Base-by-base conservation (phyloP, 2,888 invertebrate species). In the Caenorhabditis uteleia region DNA sequence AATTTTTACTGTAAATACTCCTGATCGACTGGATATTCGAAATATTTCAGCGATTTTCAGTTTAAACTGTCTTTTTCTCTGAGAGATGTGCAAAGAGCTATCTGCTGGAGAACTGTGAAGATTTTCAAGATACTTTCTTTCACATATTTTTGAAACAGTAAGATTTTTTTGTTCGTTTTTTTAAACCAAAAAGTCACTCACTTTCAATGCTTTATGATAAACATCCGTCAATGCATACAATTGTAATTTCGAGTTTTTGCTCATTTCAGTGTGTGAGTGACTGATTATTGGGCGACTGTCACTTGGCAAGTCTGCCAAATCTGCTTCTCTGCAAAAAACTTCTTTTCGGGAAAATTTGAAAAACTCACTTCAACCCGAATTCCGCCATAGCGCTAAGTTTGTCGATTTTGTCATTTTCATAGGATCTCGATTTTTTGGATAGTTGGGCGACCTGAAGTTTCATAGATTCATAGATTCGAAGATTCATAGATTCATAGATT, bases 341-440 rank as follows among this genome's bases (percentile, higher is more conserved):
- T 36, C 38, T 27, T 21, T 47, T 34, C 2, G 7, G 16, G 18
- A 25, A 36, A 42, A 42, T 29, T n/a, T n/a, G n/a, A 36, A 34
- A 42, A 31, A 50, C 67, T 26, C 14, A 68, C 66, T 72, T 70
- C 20, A 77, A 57, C 14, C 68, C 67, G 43, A 71, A 77, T 43
- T 74, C 74, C 1, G 77, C 77, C 77, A 77, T 75, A 16, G 77
- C 77, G 12, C 75, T 64, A 14, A 65, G 29, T 36, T 70, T 50
- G 36, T 71, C 70, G 36, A 76, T 74, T 64, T 74, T 74, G 38
- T 76, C 76, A 49, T 70, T 64, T 21, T 76, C 76, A 36, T 76
- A 76, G 1, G 70, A 59, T 10, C 67, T 45, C 4, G 62, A 60
- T 33, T 66, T 66, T 18, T 66, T 66, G 12, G 66, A 56, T 26